phyloP scores from a whole-genome alignment of 2,888 invertebrate species.

The Oligia strigilis region DNA sequence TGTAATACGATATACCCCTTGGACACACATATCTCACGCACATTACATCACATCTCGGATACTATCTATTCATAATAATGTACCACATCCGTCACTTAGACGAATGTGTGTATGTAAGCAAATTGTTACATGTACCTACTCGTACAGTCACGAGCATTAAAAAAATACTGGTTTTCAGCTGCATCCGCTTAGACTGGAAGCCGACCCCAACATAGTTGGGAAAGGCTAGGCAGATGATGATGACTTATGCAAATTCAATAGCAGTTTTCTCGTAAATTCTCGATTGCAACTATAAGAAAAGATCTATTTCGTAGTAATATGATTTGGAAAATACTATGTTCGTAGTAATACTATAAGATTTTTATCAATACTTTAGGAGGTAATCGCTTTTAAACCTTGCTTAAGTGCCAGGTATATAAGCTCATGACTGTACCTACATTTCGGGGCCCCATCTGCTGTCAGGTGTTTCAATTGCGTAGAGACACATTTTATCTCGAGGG shows the following conservation, averaged over 20 bases:
- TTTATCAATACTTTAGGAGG: background rate
- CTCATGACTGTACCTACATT: slow-evolving; percentile 27
- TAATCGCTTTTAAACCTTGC: background rate
- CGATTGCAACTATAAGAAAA: background rate
- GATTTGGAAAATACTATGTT: background rate
- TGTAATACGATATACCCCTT: no score
- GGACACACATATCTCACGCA: no score
- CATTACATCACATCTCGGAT: no score
- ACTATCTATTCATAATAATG: slow-evolving; percentile 19
- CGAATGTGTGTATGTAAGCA: slow-evolving; percentile 21
- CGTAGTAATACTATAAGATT: background rate
- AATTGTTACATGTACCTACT: slow-evolving; percentile 40
- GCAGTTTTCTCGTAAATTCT: background rate
- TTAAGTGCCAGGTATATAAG: background rate
- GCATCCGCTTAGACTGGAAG: no score
- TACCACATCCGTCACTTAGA: slow-evolving; percentile 15
- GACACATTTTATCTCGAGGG: slow-evolving; percentile 56
- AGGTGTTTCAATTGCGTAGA: slow-evolving; percentile 63
- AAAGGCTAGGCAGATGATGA: no score
- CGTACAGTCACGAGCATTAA: slow-evolving; percentile 1
- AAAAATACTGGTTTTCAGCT: no score
- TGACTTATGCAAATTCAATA: background rate
- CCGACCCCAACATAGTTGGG: no score
- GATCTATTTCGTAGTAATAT: background rate
- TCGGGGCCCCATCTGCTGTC: slow-evolving; percentile 55